Conservation (phyloP, 2,797 vertebrate species). For the Apogon hyalosoma region DNA sequence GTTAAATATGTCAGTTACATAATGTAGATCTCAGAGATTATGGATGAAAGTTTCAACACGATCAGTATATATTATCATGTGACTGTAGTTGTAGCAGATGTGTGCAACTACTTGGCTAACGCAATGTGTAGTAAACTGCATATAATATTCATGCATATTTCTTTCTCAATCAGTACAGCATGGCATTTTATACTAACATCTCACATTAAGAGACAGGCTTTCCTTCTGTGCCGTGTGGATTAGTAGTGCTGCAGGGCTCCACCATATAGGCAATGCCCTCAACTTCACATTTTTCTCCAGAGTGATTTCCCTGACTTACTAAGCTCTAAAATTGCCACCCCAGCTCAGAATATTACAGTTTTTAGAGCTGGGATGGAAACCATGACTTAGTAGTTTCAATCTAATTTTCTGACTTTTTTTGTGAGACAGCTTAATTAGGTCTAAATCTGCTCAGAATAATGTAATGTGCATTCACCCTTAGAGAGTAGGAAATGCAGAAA, state of each 20-base stretch:
- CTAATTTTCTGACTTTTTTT: conserved; percentile 48
- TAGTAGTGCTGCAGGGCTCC: conserved; percentile 42
- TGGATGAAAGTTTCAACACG: too few species aligned
- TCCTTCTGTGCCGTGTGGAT: conserved; percentile 49
- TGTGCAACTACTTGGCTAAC: neutral
- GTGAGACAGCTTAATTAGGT: conserved; percentile 66
- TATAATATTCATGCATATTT: conserved; percentile 26
- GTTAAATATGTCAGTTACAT: conserved; percentile 2
- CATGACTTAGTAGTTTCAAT: conserved; percentile 62
- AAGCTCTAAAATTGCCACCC: conserved; percentile 58
- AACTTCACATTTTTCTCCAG: conserved; percentile 55
- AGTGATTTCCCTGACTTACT: conserved; percentile 64
- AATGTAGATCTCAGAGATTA: too few species aligned
- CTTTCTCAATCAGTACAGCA: conserved; percentile 22
- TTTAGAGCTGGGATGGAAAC: conserved; percentile 41
- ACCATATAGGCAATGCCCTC: conserved; percentile 51
- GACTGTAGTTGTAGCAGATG: conserved; percentile 1
- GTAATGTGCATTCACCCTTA: conserved; percentile 53
- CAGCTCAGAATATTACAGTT: conserved; percentile 55
- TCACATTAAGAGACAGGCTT: conserved; percentile 30
- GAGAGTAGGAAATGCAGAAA: conserved; percentile 43
- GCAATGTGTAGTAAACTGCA: conserved; percentile 17
- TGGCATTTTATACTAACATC: conserved; percentile 25
- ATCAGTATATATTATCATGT: neutral
- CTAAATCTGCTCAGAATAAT: conserved; percentile 66